phyloP scores from a whole-genome alignment of 2,113 vertebrate species.

The Theristicus caerulescens region DNA sequence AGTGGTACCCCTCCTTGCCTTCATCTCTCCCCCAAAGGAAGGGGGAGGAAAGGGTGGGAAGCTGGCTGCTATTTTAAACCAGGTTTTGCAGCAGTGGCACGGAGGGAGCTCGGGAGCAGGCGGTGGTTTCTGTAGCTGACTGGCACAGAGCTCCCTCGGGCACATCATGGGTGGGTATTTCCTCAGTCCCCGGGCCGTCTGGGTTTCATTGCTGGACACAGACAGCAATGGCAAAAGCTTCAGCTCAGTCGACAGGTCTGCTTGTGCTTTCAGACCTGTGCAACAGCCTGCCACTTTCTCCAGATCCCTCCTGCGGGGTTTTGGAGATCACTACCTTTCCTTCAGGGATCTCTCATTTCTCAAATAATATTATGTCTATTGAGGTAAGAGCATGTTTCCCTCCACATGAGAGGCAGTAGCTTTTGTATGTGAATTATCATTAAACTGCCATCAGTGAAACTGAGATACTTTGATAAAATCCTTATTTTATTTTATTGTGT shows the following conservation, averaged over 20 bases:
- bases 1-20: neutral
- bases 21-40: neutral
- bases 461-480: neutral
- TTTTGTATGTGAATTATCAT: neutral
- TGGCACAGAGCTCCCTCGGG: neutral
- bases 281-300: neutral
- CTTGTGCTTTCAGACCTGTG: neutral
- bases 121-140: neutral
- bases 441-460: neutral
- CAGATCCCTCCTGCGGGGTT: neutral
- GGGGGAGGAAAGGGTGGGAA: neutral
- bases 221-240: neutral
- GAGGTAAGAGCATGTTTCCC: neutral
- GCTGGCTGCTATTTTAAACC: neutral
- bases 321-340: neutral
- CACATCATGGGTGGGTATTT: neutral
- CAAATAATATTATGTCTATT: neutral
- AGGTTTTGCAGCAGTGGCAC: neutral
- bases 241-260: accelerated
- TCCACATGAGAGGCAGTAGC: neutral
- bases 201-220: neutral
- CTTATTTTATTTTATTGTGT: neutral
- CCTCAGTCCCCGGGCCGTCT: neutral
- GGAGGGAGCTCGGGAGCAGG: neutral
- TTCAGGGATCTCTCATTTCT: neutral